A percentile compares a stretch with the other conserved stretches of the same genome.
phyloP scores from a whole-genome alignment of 1,140 invertebrate genomes.

The Eurosta solidaginis region DNA sequence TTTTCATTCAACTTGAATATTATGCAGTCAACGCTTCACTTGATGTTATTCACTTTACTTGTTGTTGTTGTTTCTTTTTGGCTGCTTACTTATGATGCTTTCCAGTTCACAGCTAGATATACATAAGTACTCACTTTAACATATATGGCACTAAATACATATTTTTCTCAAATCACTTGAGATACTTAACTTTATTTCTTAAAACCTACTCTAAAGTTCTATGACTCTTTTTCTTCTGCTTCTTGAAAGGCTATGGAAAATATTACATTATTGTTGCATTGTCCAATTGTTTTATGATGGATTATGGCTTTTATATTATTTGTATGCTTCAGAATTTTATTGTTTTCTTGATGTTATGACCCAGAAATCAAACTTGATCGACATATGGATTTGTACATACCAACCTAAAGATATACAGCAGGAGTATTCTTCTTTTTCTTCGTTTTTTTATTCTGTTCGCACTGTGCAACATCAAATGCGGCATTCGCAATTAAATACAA shows the following conservation, averaged over 20 bases:
- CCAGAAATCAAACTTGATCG: constrained; percentile 25
- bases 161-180: constrained; percentile 16
- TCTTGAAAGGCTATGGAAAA: neutral
- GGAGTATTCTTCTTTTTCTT: no score
- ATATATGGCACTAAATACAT: neutral
- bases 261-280: constrained; percentile 1
- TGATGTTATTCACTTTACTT: neutral
- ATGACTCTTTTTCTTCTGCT: neutral
- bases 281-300: neutral
- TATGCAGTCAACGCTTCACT: constrained; percentile 1
- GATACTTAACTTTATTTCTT: neutral
- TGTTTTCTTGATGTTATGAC: neutral
- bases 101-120: neutral
- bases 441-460: no score
- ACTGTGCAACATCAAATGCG: no score
- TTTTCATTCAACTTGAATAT: constrained; percentile 5
- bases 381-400: neutral
- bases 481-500: no score
- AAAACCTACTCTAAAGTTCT: neutral
- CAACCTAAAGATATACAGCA: no score
- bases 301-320: neutral
- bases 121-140: neutral
- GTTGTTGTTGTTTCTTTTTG: neutral
- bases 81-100: neutral
- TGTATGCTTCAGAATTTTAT: neutral